Evolutionary conservation across 2,888 invertebrate species (phyloP), one percentile per base, ranked within the genome.

Genomic region (Drosophila paracracens): DNA sequence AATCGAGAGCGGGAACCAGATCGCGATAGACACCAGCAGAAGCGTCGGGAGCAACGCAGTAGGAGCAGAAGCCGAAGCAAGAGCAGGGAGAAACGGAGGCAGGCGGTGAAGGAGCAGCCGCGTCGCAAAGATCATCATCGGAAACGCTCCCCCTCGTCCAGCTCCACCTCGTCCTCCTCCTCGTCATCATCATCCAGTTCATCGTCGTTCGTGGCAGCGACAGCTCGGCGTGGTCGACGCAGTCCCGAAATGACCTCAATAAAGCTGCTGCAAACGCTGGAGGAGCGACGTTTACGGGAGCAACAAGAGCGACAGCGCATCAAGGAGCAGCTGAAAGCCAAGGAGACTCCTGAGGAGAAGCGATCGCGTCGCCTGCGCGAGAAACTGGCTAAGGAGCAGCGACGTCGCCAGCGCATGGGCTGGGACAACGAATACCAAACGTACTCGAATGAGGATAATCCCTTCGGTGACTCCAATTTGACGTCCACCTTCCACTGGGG

Each of bases 361-460:
- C 94, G 97, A 43, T 93, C 95, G 4, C 95, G 99, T 27, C 95
- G 99, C 51, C 93, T 99, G 50, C 95, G 95, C 62, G 99, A 99
- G 90, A 99, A 99, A 92, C 97, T 97, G 91, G 96, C 96, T 0
- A 99, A 99, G 90, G 98, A 98, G 92, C 94, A 97, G 2, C 96
- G 95, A 73, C 94, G 98, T 0, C 97, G 98, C 65, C 97, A 98
- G 92, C 94, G 97, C 79, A 98, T 99, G 98, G 99, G 99, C 8
- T 99, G 98, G 99, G 99, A 99, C 92, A 97, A 97, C 78, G 99
- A 99, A 92, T 98, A 98, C 92, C 95, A 98, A 73, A 98, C 98
- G 91, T 99, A 99, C 91, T 99, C 99, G 0, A 99, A 99, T 93
- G 97, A 97, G 60, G 99, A 99, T 93, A 99, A 99, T 94, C 99